These are phyloP conservation scores for Porites lutea DNA, from an alignment of 64 coral and sea anemone genomes.

Conservation along the genomic window DNA sequence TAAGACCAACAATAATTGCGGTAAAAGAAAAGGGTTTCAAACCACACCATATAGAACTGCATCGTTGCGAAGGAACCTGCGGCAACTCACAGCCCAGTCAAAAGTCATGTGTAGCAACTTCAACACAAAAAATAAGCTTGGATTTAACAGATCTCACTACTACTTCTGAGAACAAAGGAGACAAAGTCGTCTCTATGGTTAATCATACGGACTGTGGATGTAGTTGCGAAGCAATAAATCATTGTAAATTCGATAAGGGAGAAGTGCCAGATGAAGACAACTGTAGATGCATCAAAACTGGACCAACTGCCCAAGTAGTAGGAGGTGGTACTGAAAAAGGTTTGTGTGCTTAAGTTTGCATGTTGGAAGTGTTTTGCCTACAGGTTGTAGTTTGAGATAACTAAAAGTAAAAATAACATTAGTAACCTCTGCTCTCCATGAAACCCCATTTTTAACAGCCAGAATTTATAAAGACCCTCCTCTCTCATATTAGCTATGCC, in stretches of 20 bases:
- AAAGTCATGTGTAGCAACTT: background rate
- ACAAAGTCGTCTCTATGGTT: background rate
- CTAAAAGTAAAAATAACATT: too few species aligned
- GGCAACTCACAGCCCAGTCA: background rate
- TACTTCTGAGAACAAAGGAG: background rate
- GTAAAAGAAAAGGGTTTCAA: background rate
- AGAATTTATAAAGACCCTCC: too few species aligned
- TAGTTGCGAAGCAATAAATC: background rate
- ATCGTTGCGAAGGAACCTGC: conserved; percentile 56
- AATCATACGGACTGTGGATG: conserved; percentile 55
- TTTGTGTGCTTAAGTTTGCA: background rate
- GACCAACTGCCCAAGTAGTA: accelerated
- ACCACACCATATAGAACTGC: conserved; percentile 39
- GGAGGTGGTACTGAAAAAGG: background rate
- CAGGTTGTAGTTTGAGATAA: too few species aligned
- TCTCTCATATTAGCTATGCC: too few species aligned
- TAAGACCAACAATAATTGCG: conserved; percentile 32
- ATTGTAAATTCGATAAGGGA: background rate
- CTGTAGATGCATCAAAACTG: background rate
- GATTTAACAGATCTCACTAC: background rate
- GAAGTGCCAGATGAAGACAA: background rate
- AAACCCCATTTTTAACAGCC: too few species aligned
- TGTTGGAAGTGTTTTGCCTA: background rate
- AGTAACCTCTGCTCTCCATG: too few species aligned
- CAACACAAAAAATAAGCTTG: background rate